Percentiles rank a stretch among this genome's conserved stretches.
Conservation (phyloP, 2,888 invertebrate genomes). For the Cataglyphis cursor region DNA sequence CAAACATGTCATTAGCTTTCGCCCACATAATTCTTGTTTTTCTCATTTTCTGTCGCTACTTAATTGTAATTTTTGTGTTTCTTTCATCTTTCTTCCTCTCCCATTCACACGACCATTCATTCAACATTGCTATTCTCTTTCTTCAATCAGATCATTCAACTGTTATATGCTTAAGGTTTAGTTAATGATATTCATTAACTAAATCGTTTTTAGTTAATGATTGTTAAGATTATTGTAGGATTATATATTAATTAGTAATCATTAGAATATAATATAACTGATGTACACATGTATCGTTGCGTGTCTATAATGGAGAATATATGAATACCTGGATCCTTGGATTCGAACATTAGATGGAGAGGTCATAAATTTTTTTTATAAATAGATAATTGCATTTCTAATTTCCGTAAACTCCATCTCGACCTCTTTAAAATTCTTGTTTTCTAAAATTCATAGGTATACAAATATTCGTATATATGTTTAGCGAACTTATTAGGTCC, state of each 20-base stretch:
- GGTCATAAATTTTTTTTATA: neutral
- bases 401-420: neutral
- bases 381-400: neutral
- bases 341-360: constrained; percentile 26
- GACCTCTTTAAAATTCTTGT: neutral
- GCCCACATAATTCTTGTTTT: constrained; percentile 30
- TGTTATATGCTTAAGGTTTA: constrained; percentile 78
- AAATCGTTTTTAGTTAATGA: constrained; percentile 70
- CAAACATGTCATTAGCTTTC: constrained; percentile 54
- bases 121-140: constrained; percentile 27
- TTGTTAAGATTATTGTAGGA: constrained; percentile 84
- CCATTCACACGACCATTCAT: constrained; percentile 19
- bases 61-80: constrained; percentile 54
- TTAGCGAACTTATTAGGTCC: constrained; percentile 13
- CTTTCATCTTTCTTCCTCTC: constrained; percentile 39
- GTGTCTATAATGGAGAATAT: constrained; percentile 59
- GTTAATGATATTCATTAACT: constrained; percentile 48
- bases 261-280: constrained; percentile 84
- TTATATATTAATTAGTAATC: constrained; percentile 81
- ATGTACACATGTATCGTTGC: constrained; percentile 79
- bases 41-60: constrained; percentile 46
- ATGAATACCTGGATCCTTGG: constrained; percentile 47
- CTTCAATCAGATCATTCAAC: constrained; percentile 66
- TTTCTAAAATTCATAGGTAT: constrained; percentile 1
- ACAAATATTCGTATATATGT: constrained; percentile 15